Percentiles rank a stretch among this genome's conserved stretches.
phyloP scores from a whole-genome alignment of 2,888 invertebrate species.

The Diaperis boleti region DNA sequence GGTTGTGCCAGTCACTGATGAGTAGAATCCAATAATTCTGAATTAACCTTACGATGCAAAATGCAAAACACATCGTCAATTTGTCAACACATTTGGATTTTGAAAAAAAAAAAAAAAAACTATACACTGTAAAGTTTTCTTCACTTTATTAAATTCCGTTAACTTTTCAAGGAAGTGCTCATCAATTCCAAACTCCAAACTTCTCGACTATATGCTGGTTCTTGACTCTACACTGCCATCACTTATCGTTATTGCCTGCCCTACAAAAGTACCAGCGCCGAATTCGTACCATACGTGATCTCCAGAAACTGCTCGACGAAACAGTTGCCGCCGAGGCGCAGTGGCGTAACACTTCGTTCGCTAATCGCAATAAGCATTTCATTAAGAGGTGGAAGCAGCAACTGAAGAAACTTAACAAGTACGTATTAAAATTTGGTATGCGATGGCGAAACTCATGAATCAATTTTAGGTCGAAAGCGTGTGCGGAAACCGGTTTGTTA shows the following conservation, averaged over 20 bases:
- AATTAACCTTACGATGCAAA: no score
- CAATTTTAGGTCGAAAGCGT: slow-evolving; percentile 82
- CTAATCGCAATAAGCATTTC: slow-evolving; percentile 83
- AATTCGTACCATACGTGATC: slow-evolving; percentile 82
- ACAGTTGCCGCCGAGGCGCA: slow-evolving; percentile 83
- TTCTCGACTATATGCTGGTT: slow-evolving; percentile 99
- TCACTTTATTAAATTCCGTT: no score
- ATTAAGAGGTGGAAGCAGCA: slow-evolving; percentile 91
- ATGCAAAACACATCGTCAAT: no score
- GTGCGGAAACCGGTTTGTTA: slow-evolving; percentile 90
- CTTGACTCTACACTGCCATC: slow-evolving; percentile 93
- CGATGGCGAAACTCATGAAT: not conserved
- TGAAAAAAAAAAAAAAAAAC: no score
- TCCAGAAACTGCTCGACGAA: slow-evolving; percentile 90
- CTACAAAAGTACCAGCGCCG: slow-evolving; percentile 86
- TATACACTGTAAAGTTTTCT: no score
- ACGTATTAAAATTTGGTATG: slow-evolving; percentile 34
- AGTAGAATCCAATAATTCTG: no score
- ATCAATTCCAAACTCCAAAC: slow-evolving; percentile 83
- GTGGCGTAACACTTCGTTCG: slow-evolving; percentile 83
- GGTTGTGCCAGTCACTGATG: no score
- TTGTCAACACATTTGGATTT: no score
- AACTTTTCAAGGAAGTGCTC: slow-evolving; percentile 70
- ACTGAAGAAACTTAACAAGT: slow-evolving; percentile 80
- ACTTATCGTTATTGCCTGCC: slow-evolving; percentile 90